Evolutionary conservation across 1,140 invertebrate genomes (phyloP), one percentile per base, ranked within the genome.

Genomic region (Psix sp.): DNA sequence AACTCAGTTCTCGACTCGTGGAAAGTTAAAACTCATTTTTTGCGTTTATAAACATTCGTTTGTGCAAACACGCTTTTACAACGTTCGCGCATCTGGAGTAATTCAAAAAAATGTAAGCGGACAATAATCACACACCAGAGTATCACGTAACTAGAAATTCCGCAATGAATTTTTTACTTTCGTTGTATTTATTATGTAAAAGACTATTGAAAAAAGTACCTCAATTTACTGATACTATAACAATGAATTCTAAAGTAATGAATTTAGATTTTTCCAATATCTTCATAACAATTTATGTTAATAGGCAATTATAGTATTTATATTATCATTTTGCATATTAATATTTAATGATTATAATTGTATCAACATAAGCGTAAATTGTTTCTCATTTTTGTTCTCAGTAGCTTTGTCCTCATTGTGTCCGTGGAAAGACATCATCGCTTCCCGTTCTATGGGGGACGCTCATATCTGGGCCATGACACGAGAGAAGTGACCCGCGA

Each of bases 401-500:
- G 24, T 33, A 17, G 3, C 16, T 52, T 3, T 60, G 59, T 14
- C 46, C 59, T 63, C 48, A 45, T 51, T 63, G 46, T 49, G 45
- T 43, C 59, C 20, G 10, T 10, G 42, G 39, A 63, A 63, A 63
- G 29, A 63, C 39, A 40, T 52, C 36, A 43, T 42, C 33, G 38
- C 63, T 67, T 67, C 51, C 63, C 63, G 63, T 56, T 48, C 49
- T 24, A 57, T 18, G 45, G 52, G 45, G 42, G 35, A 59, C 45
- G 51, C 42, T 24, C 46, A 35, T 13, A 71, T 62, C 67, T 71
- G 49, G 67, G 67, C 31, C 67, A 54, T 57, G 52, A 51, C 63
- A 51, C 45, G 63, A 51, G 63, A 67, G 52, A 67, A 36, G 46
- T 36, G 45, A 51, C 39, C 38, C 52, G 51, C 49, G 46, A 51